Conservation (phyloP, 2,888 invertebrate species). For the Tethea ocularis region DNA sequence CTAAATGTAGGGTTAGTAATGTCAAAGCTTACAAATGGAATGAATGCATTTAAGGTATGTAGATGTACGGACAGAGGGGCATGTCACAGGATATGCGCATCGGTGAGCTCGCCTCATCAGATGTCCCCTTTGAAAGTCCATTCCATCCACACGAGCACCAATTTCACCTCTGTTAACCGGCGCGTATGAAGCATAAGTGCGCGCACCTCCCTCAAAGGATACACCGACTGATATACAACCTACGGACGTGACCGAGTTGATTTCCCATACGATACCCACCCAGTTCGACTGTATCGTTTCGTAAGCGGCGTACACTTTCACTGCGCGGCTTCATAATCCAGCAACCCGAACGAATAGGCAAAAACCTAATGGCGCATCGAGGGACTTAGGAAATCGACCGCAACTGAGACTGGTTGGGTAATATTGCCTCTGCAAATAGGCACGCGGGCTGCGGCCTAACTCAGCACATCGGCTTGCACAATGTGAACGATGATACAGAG, state of each 20-base stretch:
- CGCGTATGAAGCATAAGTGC: conserved; percentile 50
- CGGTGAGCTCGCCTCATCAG: conserved; percentile 64
- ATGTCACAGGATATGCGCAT: conserved; percentile 75
- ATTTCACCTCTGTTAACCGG: conserved; percentile 71
- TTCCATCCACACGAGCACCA: conserved; percentile 61
- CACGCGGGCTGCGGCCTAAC: conserved; percentile 44
- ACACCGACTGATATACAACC: conserved; percentile 33
- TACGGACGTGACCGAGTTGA: conserved; percentile 11
- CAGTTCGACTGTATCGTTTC: conserved; percentile 48
- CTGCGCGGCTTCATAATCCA: conserved; percentile 51
- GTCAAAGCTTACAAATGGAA: conserved; percentile 38
- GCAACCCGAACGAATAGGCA: conserved; percentile 47
- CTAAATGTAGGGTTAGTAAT: conserved; percentile 14
- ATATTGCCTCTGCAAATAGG: conserved; percentile 61
- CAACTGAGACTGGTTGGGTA: conserved; percentile 65
- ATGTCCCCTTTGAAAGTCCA: conserved; percentile 71
- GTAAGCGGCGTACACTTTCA: conserved; percentile 64
- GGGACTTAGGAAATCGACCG: conserved; percentile 61
- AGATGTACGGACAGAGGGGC: conserved; percentile 45
- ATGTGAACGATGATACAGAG: conserved; percentile 59
- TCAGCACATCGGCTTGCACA: conserved; percentile 65
- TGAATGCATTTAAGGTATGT: conserved; percentile 49
- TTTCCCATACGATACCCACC: conserved; percentile 28
- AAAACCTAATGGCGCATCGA: conserved; percentile 53
- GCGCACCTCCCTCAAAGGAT: conserved; percentile 21